These are phyloP conservation scores for Horisme vitalbata DNA, from an alignment of 2,888 invertebrate genomes.

Conservation along the genomic window DNA sequence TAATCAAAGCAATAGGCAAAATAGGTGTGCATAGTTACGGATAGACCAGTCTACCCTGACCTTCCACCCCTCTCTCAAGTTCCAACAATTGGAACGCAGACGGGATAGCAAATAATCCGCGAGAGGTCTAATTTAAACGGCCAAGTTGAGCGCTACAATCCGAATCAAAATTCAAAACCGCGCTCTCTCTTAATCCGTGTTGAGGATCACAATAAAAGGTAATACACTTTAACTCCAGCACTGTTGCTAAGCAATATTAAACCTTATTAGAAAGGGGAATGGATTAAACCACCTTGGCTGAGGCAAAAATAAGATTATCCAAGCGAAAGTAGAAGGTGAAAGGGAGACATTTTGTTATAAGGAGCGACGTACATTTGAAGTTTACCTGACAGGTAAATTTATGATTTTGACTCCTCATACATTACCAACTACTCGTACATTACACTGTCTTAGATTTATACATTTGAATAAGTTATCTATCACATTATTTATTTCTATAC, in stretches of 20 bases:
- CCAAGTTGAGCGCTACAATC: conserved; percentile 69
- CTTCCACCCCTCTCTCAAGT: conserved; percentile 41
- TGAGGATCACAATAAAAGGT: conserved; percentile 83
- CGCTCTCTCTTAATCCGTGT: conserved; percentile 82
- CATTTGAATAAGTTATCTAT: no score
- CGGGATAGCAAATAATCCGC: conserved; percentile 59
- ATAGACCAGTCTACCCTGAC: conserved; percentile 50
- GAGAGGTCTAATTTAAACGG: conserved; percentile 70
- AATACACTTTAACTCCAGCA: conserved; percentile 78
- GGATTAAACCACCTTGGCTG: conserved; percentile 53
- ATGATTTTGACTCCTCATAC: background rate
- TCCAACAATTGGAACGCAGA: conserved; percentile 47
- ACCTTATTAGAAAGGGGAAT: conserved; percentile 51
- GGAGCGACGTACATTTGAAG: conserved; percentile 44
- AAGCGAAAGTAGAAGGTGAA: conserved; percentile 83
- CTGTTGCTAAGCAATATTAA: conserved; percentile 46
- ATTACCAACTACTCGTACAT: background rate
- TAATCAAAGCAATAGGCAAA: conserved; percentile 78
- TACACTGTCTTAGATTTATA: no score
- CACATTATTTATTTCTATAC: no score
- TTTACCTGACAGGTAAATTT: conserved; percentile 28
- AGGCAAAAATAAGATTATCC: conserved; percentile 78
- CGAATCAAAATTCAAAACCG: conserved; percentile 83
- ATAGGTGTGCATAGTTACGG: conserved; percentile 76
- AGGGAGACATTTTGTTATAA: conserved; percentile 78